Percentiles rank a stretch among this genome's conserved stretches.
Evolutionary conservation across 2,797 vertebrate species (phyloP).

Genomic region (Brotula barbata): DNA sequence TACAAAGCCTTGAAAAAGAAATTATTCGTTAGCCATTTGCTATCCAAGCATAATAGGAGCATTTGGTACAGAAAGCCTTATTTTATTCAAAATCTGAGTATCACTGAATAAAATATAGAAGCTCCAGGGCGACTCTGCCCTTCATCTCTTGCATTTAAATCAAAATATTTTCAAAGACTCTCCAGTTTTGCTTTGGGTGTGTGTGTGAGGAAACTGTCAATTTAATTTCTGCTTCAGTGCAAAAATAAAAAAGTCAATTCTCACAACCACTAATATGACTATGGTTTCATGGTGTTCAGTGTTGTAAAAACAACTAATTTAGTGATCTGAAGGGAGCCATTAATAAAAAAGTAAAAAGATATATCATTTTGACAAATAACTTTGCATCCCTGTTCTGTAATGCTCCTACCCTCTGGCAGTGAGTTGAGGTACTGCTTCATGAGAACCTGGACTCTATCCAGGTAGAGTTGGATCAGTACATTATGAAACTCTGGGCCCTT

Average conservation of each 20-base stretch:
- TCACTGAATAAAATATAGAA: neutral
- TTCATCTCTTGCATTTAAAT: neutral
- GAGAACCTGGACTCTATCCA: constrained; percentile 92
- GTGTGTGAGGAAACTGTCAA: neutral
- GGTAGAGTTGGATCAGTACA: constrained; percentile 93
- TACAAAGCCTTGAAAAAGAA: constrained; percentile 1
- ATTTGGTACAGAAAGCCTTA: neutral
- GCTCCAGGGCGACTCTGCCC: constrained; percentile 4
- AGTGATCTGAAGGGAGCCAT: neutral
- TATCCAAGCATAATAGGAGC: neutral
- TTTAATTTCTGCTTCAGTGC: neutral
- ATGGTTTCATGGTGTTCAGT: neutral
- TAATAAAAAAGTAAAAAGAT: neutral
- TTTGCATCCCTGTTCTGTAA: too few relatives aligned
- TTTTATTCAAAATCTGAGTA: neutral
- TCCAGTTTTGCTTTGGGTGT: neutral
- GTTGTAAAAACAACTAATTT: neutral
- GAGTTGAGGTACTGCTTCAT: constrained; percentile 95
- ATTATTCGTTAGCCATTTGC: constrained; percentile 3
- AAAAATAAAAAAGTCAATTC: too few relatives aligned
- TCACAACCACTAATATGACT: neutral
- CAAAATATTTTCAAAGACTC: neutral
- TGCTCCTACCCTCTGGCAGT: constrained; percentile 84
- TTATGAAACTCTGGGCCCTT: constrained; percentile 91
- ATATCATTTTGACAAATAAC: neutral